Evolutionary conservation across 53 echinoderm and acorn worm species (phyloP).

Genomic region (Temnopleurus reevesii): DNA sequence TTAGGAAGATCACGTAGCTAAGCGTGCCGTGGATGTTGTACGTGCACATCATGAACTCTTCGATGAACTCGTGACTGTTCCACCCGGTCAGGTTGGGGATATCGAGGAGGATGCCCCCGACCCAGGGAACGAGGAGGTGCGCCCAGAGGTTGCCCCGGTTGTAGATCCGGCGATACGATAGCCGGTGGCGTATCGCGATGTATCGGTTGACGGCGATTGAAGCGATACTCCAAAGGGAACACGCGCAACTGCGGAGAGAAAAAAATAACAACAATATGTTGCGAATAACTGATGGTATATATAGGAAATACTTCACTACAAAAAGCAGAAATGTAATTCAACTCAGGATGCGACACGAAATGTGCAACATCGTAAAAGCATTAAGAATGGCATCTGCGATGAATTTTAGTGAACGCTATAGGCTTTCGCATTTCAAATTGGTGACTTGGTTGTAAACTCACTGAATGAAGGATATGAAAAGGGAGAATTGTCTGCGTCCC

Average conservation of each 20-base stretch:
- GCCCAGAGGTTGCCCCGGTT: constrained; percentile 15
- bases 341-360: too few species aligned
- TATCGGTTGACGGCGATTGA: constrained; percentile 28
- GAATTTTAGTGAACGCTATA: too few species aligned
- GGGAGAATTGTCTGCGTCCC: neutral
- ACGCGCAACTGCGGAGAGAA: constrained; percentile 29
- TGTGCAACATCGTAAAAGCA: too few species aligned
- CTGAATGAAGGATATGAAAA: neutral
- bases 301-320: too few species aligned
- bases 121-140: neutral
- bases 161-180: neutral
- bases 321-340: too few species aligned
- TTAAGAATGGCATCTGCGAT: too few species aligned
- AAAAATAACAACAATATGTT: neutral
- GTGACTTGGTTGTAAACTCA: neutral
- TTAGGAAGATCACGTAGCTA: neutral
- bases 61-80: constrained; percentile 41
- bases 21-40: neutral
- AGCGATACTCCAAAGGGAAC: constrained; percentile 42
- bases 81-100: constrained; percentile 47
- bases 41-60: constrained; percentile 26
- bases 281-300: too few species aligned
- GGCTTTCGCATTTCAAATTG: too few species aligned
- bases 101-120: constrained; percentile 9
- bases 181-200: constrained; percentile 30